Evolutionary conservation across 1,140 invertebrate genomes (phyloP).

Genomic region (Atta colombica): DNA sequence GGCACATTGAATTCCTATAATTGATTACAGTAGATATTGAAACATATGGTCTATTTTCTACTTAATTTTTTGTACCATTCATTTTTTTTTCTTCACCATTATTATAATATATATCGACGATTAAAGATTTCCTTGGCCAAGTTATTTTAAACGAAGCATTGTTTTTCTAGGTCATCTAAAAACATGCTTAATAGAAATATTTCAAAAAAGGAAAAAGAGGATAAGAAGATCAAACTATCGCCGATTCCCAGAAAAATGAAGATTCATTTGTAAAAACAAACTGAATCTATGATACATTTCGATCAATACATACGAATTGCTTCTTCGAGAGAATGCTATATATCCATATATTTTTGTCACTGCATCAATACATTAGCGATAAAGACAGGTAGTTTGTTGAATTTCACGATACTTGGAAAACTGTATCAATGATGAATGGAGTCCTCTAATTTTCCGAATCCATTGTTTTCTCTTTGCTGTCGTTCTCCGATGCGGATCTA

Average conservation of each 20-base stretch:
- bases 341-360: conserved; percentile 45
- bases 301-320: background rate
- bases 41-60: no score
- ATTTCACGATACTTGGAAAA: conserved; percentile 50
- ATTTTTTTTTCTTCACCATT: no score
- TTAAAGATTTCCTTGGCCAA: background rate
- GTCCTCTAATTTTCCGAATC: conserved; percentile 78
- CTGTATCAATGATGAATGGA: background rate
- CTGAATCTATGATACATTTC: background rate
- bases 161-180: conserved; percentile 7
- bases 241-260: conserved; percentile 41
- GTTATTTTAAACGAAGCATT: background rate
- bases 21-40: no score
- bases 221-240: background rate
- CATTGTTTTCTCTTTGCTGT: conserved; percentile 81
- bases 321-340: conserved; percentile 5
- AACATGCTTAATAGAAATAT: background rate
- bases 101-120: background rate
- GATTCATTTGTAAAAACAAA: background rate
- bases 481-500: conserved; percentile 80
- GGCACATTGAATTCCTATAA: no score
- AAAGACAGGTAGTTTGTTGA: conserved; percentile 43
- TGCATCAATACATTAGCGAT: conserved; percentile 63
- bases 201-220: background rate
- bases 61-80: no score